Conservation (phyloP, 2,797 vertebrate species). For the Sarcoramphus papa region DNA sequence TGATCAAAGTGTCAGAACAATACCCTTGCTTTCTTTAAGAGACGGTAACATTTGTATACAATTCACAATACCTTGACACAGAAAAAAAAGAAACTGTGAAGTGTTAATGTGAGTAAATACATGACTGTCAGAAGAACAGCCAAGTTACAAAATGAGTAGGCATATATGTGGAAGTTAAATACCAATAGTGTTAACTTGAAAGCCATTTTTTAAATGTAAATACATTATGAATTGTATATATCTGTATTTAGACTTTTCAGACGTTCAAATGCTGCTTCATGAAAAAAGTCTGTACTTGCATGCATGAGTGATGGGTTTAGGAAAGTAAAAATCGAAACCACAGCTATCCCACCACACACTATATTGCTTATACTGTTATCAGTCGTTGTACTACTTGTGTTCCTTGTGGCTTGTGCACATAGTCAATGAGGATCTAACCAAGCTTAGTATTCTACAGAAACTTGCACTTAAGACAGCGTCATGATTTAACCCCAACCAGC, state of each 20-base stretch:
- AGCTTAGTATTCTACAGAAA: background rate
- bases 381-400: accelerated
- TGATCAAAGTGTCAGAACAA: background rate
- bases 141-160: background rate
- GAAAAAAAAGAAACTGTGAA: accelerated
- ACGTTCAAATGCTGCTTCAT: background rate
- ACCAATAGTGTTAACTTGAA: background rate
- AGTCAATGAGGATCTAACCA: background rate
- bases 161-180: background rate
- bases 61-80: background rate
- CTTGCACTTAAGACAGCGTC: background rate
- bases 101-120: background rate
- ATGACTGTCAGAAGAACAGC: background rate
- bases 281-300: background rate
- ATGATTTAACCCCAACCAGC: no score
- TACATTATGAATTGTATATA: background rate
- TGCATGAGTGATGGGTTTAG: background rate
- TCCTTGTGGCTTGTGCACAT: accelerated
- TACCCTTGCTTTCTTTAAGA: background rate
- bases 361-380: background rate
- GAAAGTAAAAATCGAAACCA: background rate
- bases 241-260: background rate
- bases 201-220: background rate
- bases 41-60: background rate
- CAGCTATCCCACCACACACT: background rate